phyloP scores from a whole-genome alignment of 2,113 vertebrate genomes.

The Dendrocopos noguchii region DNA sequence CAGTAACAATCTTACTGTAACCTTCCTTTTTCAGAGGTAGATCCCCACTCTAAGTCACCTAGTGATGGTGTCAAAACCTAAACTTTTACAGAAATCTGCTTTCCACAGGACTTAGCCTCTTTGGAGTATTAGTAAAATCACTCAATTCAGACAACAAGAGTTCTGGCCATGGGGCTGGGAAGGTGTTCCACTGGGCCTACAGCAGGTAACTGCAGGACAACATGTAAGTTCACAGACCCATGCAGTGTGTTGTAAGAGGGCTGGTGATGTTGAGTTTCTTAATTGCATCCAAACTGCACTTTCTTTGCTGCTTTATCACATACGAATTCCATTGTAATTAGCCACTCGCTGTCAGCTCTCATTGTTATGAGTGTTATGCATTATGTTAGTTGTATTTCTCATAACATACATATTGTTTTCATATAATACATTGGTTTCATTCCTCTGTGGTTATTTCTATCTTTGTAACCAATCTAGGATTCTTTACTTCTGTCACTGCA shows the following conservation, averaged over 20 bases:
- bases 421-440: neutral
- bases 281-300: neutral
- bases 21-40: neutral
- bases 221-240: neutral
- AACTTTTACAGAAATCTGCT: neutral
- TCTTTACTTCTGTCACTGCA: neutral
- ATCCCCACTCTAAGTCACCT: neutral
- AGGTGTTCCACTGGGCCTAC: neutral
- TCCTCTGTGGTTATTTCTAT: constrained; percentile 14
- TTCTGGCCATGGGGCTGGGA: neutral
- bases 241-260: neutral
- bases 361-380: neutral
- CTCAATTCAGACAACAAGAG: neutral
- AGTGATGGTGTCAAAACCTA: neutral
- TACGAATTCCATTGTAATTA: neutral
- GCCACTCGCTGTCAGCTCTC: neutral
- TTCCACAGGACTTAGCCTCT: neutral
- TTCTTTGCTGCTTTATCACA: neutral
- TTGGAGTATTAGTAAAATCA: neutral
- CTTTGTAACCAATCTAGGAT: neutral
- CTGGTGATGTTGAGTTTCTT: neutral
- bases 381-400: neutral
- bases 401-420: neutral
- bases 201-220: neutral
- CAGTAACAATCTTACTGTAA: neutral